Conservation (phyloP, 2,113 vertebrate species). For the Syngnathus typhle region DNA sequence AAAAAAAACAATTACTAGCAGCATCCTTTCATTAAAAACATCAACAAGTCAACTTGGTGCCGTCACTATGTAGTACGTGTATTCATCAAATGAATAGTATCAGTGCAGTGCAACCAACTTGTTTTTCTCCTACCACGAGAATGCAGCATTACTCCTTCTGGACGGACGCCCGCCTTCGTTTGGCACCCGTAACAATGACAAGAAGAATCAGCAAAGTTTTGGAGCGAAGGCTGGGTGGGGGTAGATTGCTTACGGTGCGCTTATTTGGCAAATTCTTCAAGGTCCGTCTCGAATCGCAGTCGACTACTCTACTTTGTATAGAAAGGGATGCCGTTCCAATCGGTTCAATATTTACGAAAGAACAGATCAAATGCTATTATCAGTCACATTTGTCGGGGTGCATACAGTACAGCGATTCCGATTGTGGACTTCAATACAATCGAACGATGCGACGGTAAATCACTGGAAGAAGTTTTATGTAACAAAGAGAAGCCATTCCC, state of each 20-base stretch:
- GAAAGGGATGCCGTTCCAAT: not conserved
- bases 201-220: slow-evolving; percentile 18
- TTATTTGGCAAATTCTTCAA: slow-evolving; percentile 12
- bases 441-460: slow-evolving; percentile 30
- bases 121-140: slow-evolving; percentile 25
- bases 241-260: not conserved
- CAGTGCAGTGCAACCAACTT: slow-evolving; percentile 1
- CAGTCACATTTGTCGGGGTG: slow-evolving; percentile 26
- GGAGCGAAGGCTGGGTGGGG: slow-evolving; percentile 17
- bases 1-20: not conserved
- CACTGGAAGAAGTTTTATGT: slow-evolving; percentile 2
- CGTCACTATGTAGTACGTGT: not conserved
- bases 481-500: not conserved
- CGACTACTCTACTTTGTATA: slow-evolving; percentile 1
- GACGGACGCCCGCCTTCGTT: slow-evolving; percentile 11
- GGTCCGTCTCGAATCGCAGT: slow-evolving; percentile 10
- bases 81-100: slow-evolving; percentile 7
- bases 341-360: not conserved
- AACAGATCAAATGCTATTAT: slow-evolving; percentile 1
- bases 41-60: not conserved
- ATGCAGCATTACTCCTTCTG: slow-evolving; percentile 36
- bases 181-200: slow-evolving; percentile 28
- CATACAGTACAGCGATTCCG: slow-evolving; percentile 32
- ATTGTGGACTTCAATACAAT: slow-evolving; percentile 44
- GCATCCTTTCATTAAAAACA: not conserved